phyloP scores from a whole-genome alignment of 2,888 invertebrate species.

The Nomada ruficornis region DNA sequence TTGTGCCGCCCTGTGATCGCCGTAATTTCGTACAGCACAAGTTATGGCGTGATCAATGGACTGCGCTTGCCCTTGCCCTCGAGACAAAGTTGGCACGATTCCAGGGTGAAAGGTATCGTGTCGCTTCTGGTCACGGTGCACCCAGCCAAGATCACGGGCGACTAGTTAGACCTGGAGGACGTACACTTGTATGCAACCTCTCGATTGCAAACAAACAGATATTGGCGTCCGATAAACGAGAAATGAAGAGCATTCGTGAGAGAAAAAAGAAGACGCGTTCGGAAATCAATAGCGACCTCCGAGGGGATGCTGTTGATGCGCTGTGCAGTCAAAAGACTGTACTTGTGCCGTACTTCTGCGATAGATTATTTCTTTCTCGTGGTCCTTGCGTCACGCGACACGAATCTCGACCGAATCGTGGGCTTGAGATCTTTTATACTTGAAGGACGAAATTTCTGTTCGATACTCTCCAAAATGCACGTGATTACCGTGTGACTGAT shows the following conservation, averaged over 20 bases:
- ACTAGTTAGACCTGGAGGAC: conserved; percentile 37
- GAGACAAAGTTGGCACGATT: conserved; percentile 65
- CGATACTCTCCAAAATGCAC: background rate
- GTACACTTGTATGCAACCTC: background rate
- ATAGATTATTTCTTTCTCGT: background rate
- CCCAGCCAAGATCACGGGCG: conserved; percentile 66
- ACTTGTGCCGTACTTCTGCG: background rate
- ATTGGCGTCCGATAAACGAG: conserved; percentile 45
- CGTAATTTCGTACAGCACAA: background rate
- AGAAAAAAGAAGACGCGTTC: background rate
- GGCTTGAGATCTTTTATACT: no score
- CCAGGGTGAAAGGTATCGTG: conserved; percentile 67
- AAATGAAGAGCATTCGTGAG: conserved; percentile 29
- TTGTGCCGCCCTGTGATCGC: background rate
- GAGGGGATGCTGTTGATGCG: background rate
- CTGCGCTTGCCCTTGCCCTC: conserved; percentile 68
- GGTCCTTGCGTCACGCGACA: background rate
- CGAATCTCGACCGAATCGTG: no score
- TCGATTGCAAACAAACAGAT: conserved; percentile 43
- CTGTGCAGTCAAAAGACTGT: background rate
- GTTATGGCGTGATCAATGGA: conserved; percentile 51
- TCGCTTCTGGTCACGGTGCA: conserved; percentile 42
- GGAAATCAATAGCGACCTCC: conserved; percentile 39
- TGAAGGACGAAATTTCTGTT: background rate
- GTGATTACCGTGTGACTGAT: background rate